Conservation (phyloP, 2,113 vertebrate genomes). For the Podarcis muralis region DNA sequence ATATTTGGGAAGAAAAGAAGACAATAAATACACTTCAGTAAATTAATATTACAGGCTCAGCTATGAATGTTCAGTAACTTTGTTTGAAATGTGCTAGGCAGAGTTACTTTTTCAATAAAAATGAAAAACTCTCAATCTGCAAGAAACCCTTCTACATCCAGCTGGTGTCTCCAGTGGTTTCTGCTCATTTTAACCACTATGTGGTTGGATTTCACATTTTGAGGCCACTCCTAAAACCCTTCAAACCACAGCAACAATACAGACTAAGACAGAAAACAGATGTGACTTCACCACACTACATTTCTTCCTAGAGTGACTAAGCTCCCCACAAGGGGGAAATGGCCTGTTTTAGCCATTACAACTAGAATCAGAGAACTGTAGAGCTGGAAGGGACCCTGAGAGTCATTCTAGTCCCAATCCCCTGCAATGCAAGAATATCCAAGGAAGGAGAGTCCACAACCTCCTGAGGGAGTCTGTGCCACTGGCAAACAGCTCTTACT, state of each 20-base stretch:
- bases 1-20: neutral
- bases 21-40: neutral
- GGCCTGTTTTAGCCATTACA: neutral
- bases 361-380: too few relatives aligned
- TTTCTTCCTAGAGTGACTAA: slow-evolving; percentile 32
- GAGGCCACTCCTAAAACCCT: slow-evolving; percentile 80
- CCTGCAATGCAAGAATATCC: too few relatives aligned
- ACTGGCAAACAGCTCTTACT: too few relatives aligned
- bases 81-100: neutral
- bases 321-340: neutral
- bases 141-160: slow-evolving; percentile 40
- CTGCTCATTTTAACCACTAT: slow-evolving; percentile 73
- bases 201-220: slow-evolving; percentile 79
- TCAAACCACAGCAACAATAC: slow-evolving; percentile 77
- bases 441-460: too few relatives aligned
- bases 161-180: slow-evolving; percentile 73
- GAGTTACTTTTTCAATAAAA: neutral
- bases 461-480: too few relatives aligned
- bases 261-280: slow-evolving; percentile 83
- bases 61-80: neutral
- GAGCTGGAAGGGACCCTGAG: too few relatives aligned
- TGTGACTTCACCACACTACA: slow-evolving; percentile 73
- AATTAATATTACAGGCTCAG: neutral
- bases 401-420: too few relatives aligned
- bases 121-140: neutral